Evolutionary conservation across 1,140 invertebrate genomes (phyloP), one percentile per base, ranked within the genome.

Genomic region (Hyles vespertilio): DNA sequence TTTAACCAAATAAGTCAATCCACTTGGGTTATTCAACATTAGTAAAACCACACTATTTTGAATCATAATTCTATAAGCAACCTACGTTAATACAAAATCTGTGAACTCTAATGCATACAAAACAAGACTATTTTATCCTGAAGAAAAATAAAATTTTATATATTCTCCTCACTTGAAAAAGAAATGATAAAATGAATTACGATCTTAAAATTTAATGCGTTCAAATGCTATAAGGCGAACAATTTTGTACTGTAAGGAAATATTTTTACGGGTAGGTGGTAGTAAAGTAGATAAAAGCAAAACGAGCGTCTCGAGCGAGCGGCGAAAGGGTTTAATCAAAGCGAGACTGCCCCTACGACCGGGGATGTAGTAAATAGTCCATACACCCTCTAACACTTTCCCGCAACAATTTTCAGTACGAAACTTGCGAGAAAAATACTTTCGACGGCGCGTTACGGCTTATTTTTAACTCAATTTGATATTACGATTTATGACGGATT

Each of bases 251-350:
- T 32, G 10, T 32, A 51, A 51, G 33, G 36, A 40, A 40, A 40
- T 40, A 40, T 56, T 79, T 81, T 79, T 77, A 77, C 70, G 70
- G 74, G 63, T 69, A 53, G 71, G 56, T 6, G 51, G 43, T 57
- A 62, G 65, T 74, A 74, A 73, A 80, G 70, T 75, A 74, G 73
- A 82, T 80, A 80, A 79, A 76, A 74, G 64, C 73, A 67, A 75
- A 72, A 74, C 69, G 71, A 67, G 67, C 65, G 59, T 63, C 59
- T 69, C 56, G 58, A 59, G 60, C 58, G 59, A 59, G 71, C 50
- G 65, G 58, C 66, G 66, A 70, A 72, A 77, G 78, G 71, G 69
- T 78, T 80, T 81, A 79, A 80, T 83, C 76, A 83, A 79, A 81
- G 74, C 67, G 68, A 65, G 70, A 65, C 66, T 62, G 58, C 67